These are phyloP conservation scores for Neoarius graeffei DNA, from an alignment of 2,113 vertebrate species.

Conservation along the genomic window DNA sequence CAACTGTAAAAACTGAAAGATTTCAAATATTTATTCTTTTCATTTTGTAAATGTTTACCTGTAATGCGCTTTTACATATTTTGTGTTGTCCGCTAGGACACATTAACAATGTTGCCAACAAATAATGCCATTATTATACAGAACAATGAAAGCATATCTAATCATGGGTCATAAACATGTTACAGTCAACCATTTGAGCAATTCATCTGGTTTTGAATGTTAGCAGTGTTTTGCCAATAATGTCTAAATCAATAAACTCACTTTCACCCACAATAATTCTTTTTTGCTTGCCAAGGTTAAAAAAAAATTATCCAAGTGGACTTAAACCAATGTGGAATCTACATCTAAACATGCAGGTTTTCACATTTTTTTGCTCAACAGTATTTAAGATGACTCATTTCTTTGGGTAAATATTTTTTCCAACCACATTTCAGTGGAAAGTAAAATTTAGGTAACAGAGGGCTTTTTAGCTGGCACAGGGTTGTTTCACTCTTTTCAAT, in stretches of 20 bases:
- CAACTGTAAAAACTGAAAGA: background rate
- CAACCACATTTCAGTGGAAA: constrained; percentile 1
- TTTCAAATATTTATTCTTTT: constrained; percentile 28
- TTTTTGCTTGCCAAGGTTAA: constrained; percentile 11
- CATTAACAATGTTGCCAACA: constrained; percentile 19
- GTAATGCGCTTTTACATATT: constrained; percentile 1
- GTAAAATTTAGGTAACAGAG: background rate
- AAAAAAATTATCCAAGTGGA: background rate
- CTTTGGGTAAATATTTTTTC: constrained; percentile 16
- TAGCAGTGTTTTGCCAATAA: background rate
- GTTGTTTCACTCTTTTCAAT: background rate
- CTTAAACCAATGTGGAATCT: constrained; percentile 10
- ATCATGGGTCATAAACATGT: constrained; percentile 19
- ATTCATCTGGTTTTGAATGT: constrained; percentile 8
- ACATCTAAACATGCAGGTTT: background rate
- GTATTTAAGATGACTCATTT: constrained; percentile 13
- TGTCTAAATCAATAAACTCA: constrained; percentile 22
- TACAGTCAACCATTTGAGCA: constrained; percentile 3
- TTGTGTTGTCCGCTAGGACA: background rate
- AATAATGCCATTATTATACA: constrained; percentile 16
- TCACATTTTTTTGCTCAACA: background rate
- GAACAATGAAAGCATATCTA: constrained; percentile 18
- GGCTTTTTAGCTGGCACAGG: background rate
- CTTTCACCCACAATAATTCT: constrained; percentile 6
- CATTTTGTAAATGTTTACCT: constrained; percentile 32